Percentiles rank a stretch among this genome's conserved stretches.
Evolutionary conservation across 2,888 invertebrate genomes (phyloP).

Genomic region (Microdon myrmicae): DNA sequence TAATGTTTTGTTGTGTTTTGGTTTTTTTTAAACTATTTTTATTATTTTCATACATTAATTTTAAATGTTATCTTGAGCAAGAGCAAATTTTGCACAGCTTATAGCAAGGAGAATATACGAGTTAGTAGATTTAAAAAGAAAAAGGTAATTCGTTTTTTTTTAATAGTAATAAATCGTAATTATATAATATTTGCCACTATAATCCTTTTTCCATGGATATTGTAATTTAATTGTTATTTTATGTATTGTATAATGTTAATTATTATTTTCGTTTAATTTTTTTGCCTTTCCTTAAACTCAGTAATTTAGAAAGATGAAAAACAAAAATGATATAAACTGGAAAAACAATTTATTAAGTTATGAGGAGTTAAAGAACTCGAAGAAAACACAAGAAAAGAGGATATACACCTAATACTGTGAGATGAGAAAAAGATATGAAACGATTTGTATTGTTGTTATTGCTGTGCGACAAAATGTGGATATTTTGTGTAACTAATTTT

Average conservation of each 20-base stretch:
- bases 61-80: background rate
- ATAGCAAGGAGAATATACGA: no score
- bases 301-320: conserved; percentile 25
- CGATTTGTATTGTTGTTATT: conserved; percentile 17
- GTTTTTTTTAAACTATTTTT: background rate
- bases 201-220: no score
- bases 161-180: no score
- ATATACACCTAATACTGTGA: no score
- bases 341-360: conserved; percentile 8
- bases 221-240: no score
- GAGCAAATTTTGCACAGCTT: no score
- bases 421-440: conserved; percentile 5
- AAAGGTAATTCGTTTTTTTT: background rate
- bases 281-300: no score
- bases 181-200: no score
- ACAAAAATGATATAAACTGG: conserved; percentile 7
- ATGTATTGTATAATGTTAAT: no score
- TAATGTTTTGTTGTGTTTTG: background rate
- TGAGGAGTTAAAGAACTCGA: background rate
- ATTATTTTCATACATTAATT: background rate
- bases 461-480: conserved; percentile 3
- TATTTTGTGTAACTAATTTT: conserved; percentile 34
- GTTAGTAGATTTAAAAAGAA: background rate
- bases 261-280: no score
- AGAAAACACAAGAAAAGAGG: background rate